These are phyloP conservation scores for Polyploca ridens DNA, from an alignment of 2,888 invertebrate genomes.

Conservation along the genomic window DNA sequence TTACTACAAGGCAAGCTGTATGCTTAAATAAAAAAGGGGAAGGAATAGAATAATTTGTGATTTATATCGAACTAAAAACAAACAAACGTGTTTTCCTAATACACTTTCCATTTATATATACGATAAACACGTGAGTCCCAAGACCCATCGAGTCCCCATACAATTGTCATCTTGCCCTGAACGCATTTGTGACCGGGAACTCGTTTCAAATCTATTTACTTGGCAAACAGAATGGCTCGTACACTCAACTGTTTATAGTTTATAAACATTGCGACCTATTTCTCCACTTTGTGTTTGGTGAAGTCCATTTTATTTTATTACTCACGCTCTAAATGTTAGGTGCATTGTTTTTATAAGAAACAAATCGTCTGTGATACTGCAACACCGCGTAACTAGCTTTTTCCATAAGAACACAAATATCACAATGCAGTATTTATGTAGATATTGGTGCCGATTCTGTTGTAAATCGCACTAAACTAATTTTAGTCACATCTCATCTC, in stretches of 20 bases:
- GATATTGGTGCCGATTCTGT: too few species aligned
- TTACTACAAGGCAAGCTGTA: too few species aligned
- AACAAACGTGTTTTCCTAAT: too few species aligned
- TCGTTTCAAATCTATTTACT: background rate
- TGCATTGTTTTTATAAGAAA: background rate
- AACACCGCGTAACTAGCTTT: too few species aligned
- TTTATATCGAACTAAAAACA: too few species aligned
- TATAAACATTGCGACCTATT: constrained; percentile 2
- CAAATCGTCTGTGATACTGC: too few species aligned
- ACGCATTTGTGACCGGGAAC: background rate
- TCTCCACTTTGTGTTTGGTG: background rate
- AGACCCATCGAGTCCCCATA: background rate
- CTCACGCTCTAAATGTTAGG: background rate
- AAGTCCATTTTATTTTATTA: background rate
- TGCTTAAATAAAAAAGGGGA: too few species aligned
- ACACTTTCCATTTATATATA: background rate
- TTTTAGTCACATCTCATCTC: too few species aligned
- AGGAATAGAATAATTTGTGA: too few species aligned
- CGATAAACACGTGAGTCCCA: background rate
- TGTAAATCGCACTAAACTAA: too few species aligned
- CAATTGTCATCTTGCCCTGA: background rate
- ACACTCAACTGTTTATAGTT: background rate
- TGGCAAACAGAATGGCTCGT: background rate
- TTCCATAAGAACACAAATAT: too few species aligned
- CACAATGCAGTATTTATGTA: too few species aligned